Evolutionary conservation across 2,113 vertebrate genomes (phyloP).

Genomic region (Megaptera novaeangliae): DNA sequence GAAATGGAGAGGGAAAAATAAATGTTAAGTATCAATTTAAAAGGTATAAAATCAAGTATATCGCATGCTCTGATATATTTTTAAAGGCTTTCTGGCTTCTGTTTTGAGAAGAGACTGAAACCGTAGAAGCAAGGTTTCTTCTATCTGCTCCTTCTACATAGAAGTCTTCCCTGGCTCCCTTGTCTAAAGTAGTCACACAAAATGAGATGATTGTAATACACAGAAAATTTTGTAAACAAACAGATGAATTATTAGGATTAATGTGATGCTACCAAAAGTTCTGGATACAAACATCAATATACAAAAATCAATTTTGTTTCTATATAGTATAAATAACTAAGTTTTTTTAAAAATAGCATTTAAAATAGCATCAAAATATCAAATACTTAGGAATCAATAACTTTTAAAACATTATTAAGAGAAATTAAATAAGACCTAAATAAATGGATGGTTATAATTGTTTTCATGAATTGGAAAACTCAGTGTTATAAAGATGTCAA

Average conservation of each 20-base stretch:
- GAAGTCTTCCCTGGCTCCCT: not conserved
- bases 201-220: not conserved
- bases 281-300: not conserved
- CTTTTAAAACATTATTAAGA: not conserved
- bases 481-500: not conserved
- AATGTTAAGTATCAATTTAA: not conserved
- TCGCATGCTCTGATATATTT: not conserved
- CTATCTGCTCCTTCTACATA: not conserved
- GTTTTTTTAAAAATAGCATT: not conserved
- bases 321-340: not conserved
- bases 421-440: not conserved
- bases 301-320: not conserved
- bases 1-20: not conserved
- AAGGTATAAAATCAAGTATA: not conserved
- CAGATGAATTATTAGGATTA: not conserved
- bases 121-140: not conserved
- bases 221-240: not conserved
- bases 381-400: not conserved
- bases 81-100: not conserved
- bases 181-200: not conserved
- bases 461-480: constrained; percentile 1
- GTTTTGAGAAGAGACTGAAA: not conserved
- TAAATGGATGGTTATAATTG: not conserved
- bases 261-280: not conserved
- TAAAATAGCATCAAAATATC: not conserved